A percentile compares a stretch with the other conserved stretches of the same genome.
phyloP scores from a whole-genome alignment of 2,113 vertebrate genomes.

The Carassius carassius region DNA sequence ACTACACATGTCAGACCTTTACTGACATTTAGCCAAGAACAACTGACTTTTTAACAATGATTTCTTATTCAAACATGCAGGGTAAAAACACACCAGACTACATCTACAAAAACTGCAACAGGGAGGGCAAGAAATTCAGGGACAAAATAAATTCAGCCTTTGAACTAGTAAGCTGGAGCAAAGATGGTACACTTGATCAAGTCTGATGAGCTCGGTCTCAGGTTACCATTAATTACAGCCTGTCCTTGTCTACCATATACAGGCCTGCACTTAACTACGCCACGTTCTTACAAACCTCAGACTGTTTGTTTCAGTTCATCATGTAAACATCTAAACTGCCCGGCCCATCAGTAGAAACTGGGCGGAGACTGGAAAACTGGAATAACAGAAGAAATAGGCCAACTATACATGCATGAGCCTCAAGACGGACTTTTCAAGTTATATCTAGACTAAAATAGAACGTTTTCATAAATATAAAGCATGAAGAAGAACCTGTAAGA shows the following conservation, averaged over 20 bases:
- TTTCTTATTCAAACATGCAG: neutral
- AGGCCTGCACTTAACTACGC: neutral
- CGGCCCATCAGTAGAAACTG: neutral
- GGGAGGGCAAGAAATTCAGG: neutral
- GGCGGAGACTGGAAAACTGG: neutral
- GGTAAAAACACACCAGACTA: neutral
- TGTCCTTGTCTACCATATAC: neutral
- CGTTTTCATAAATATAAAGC: neutral
- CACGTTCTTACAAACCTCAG: neutral
- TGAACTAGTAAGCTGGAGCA: neutral
- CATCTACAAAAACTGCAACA: neutral
- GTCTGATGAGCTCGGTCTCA: neutral
- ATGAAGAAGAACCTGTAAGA: neutral
- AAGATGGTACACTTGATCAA: slow-evolving; percentile 10
- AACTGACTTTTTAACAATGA: neutral
- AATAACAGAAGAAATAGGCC: neutral
- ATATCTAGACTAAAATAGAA: too few species aligned
- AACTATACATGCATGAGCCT: neutral
- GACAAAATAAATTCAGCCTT: neutral
- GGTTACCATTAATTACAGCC: neutral
- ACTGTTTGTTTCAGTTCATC: neutral
- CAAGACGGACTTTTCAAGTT: neutral
- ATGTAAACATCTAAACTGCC: neutral
- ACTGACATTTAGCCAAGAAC: neutral
- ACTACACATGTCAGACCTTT: neutral